Base-by-base conservation (phyloP, 1,140 invertebrate species). In the Drosophila navojoa region DNA sequence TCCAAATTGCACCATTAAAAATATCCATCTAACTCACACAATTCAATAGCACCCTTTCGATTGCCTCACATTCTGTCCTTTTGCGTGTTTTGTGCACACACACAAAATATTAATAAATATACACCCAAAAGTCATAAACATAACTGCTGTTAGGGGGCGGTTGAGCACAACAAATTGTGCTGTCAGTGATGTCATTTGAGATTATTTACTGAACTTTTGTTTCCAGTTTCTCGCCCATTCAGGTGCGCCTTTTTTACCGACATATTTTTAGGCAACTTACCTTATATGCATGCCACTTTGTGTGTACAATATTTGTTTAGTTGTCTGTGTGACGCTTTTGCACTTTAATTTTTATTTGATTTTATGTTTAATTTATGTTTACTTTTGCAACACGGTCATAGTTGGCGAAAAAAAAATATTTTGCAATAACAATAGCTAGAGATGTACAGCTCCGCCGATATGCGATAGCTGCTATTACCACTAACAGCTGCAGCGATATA, bases 151-250 rank as follows among this genome's bases (percentile, higher is more conserved):
- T 38, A 38, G 35, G 11, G 2, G 47, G 47, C 60, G 70, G 59
- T 68, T 47, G 57, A 72, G 59, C 77, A 57, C 68, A 76, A 54
- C 75, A 79, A 66, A 71, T 73, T 58, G 58, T 67, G 69, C 32
- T 75, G 44, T 22, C 45, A 61, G 86, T 86, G 81, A 86, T 86
- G 82, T 86, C 82, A 86, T 89, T 76, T 87, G 76, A 79, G 77
- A 74, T 79, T 68, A 74, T 77, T 77, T 45, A 87, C 71, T 45
- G 49, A 79, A 29, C 66, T 55, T 59, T 54, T 29, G n/a, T 62
- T 62, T 74, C 38, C 49, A n/a, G 22, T 35, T 66, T 70, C 63
- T 38, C 13, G 19, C 13, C 5, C 25, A 5, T 27, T 52, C 22
- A 35, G 22, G 15, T 54, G 22, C 40, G 10, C 13, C 4, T 49